phyloP scores from a whole-genome alignment of 2,797 vertebrate species.

The Mus caroli region DNA sequence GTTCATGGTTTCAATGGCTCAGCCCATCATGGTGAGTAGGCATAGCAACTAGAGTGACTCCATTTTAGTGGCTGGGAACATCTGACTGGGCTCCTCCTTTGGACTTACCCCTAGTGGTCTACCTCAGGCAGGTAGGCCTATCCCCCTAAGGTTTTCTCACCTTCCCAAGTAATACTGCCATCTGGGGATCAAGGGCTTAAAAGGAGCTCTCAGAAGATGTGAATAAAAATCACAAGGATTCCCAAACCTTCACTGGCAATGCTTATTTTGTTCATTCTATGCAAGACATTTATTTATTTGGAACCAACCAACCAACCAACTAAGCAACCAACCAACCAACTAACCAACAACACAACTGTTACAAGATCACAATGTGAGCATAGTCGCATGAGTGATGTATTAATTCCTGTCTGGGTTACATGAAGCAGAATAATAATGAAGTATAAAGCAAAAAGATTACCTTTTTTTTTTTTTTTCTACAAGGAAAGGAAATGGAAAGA shows the following conservation, averaged over 20 bases:
- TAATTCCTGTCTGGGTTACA: not conserved
- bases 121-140: not conserved
- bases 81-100: not conserved
- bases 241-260: not conserved
- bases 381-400: not conserved
- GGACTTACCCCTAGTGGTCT: not conserved
- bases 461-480: not conserved
- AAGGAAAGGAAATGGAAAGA: not conserved
- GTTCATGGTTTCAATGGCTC: not conserved
- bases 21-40: not conserved
- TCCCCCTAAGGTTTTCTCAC: not conserved
- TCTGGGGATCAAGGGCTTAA: not conserved
- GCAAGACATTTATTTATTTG: not conserved
- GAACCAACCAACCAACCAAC: not conserved
- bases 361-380: not conserved
- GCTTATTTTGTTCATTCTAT: constrained; percentile 11
- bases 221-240: not conserved
- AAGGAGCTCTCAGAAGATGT: not conserved
- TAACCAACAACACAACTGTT: not conserved
- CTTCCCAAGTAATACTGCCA: not conserved
- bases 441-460: not conserved
- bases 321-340: too few relatives aligned
- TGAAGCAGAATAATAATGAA: not conserved
- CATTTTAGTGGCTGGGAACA: not conserved
- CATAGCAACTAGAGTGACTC: not conserved